Evolutionary conservation across 2,888 invertebrate genomes (phyloP).

Genomic region (Lepidocyrtinus sp.): DNA sequence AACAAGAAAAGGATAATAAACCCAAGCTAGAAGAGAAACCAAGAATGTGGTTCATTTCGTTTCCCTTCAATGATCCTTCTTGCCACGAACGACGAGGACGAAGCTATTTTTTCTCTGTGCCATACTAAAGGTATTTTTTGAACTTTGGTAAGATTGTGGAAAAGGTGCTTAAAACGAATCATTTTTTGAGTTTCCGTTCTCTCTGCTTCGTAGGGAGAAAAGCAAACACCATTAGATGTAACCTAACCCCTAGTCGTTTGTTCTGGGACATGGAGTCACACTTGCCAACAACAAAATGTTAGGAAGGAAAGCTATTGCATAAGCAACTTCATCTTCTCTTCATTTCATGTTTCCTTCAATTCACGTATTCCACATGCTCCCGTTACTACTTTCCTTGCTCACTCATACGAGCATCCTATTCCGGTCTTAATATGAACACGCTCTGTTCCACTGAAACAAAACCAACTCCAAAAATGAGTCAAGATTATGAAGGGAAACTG

Average conservation of each 20-base stretch:
- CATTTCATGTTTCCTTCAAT: slow-evolving; percentile 10
- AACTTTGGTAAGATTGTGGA: neutral
- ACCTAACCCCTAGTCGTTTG: slow-evolving; percentile 44
- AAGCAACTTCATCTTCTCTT: slow-evolving; percentile 42
- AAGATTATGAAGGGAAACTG: neutral
- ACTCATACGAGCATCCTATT: neutral
- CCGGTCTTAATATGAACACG: neutral
- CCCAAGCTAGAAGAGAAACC: too few species aligned
- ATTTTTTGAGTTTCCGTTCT: neutral
- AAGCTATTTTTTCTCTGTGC: neutral
- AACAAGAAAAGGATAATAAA: too few species aligned
- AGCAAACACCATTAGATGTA: slow-evolving; percentile 45
- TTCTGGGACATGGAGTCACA: slow-evolving; percentile 6
- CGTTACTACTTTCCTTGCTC: neutral
- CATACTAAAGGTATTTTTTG: neutral
- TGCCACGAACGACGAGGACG: neutral
- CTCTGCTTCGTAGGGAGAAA: neutral
- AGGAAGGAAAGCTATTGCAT: slow-evolving; percentile 24
- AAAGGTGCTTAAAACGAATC: neutral
- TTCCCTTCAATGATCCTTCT: neutral
- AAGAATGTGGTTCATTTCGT: too few species aligned
- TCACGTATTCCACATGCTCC: neutral
- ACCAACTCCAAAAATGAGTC: slow-evolving; percentile 7
- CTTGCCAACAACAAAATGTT: neutral
- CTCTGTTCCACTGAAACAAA: neutral